Evolutionary conservation across 2,797 vertebrate species (phyloP).

Genomic region (Champsocephalus gunnari): DNA sequence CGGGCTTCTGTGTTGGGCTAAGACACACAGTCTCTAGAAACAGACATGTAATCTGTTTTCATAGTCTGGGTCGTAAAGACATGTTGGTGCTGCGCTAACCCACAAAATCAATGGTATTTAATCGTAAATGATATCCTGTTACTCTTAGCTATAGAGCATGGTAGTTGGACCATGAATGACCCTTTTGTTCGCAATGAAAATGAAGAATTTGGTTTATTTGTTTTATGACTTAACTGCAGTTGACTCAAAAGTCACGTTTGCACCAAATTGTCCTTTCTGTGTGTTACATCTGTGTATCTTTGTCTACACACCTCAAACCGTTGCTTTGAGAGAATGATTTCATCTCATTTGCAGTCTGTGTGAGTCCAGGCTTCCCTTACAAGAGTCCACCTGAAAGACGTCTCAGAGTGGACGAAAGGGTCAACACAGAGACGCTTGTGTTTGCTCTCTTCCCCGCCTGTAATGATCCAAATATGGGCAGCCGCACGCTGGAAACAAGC

Average conservation of each 20-base stretch:
- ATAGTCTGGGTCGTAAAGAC: constrained; percentile 45
- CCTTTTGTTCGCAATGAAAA: constrained; percentile 22
- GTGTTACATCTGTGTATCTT: constrained; percentile 11
- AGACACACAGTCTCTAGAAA: constrained; percentile 33
- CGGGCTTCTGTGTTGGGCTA: constrained; percentile 22
- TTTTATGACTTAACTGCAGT: constrained; percentile 1
- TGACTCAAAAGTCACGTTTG: constrained; percentile 2
- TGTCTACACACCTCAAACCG: neutral
- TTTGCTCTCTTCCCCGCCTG: constrained; percentile 44
- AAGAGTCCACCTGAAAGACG: constrained; percentile 65
- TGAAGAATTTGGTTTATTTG: neutral
- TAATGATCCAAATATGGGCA: constrained; percentile 61
- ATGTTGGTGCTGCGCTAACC: constrained; percentile 32
- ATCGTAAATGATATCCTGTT: constrained; percentile 29
- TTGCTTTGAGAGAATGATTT: constrained; percentile 3
- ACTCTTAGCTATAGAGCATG: constrained; percentile 5
- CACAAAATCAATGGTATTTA: constrained; percentile 48
- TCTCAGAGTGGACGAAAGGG: constrained; percentile 60
- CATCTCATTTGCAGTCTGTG: constrained; percentile 54
- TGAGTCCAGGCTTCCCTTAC: constrained; percentile 43
- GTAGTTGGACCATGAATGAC: constrained; percentile 29
- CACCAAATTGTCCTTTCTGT: neutral
- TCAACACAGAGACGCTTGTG: constrained; percentile 67
- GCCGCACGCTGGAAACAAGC: constrained; percentile 60
- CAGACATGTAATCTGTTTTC: constrained; percentile 43